Conservation (phyloP, 2,797 vertebrate genomes). For the Chiloscyllium punctatum region DNA sequence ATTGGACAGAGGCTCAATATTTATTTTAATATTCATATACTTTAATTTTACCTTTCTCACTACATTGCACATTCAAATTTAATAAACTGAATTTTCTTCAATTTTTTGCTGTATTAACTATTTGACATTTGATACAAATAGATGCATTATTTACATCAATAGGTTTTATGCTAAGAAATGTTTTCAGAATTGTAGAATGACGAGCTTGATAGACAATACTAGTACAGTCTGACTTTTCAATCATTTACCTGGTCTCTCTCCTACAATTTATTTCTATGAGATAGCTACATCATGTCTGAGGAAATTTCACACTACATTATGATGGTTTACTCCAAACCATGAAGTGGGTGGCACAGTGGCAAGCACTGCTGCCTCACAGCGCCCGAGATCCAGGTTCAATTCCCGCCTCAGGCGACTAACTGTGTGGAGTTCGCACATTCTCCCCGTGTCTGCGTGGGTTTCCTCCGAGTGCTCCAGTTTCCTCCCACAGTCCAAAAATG, state of each 20-base stretch:
- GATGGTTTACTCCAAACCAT: not conserved
- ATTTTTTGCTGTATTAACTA: not conserved
- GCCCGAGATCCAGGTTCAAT: too few species aligned
- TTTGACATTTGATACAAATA: not conserved
- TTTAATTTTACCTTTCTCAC: not conserved
- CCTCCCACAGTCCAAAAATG: too few species aligned
- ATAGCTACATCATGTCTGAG: not conserved
- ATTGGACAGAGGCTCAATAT: not conserved
- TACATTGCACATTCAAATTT: not conserved
- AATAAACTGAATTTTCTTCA: not conserved
- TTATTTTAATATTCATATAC: not conserved
- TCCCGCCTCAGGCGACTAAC: too few species aligned
- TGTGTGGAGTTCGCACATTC: too few species aligned
- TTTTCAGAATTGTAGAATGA: not conserved
- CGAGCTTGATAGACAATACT: not conserved
- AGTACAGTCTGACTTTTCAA: not conserved
- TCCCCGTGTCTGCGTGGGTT: too few species aligned
- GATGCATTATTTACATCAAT: not conserved
- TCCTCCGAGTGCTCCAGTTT: too few species aligned
- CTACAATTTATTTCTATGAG: not conserved
- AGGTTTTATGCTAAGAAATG: not conserved
- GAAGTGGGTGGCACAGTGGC: too few species aligned
- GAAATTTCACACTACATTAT: not conserved
- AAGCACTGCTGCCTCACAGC: too few species aligned
- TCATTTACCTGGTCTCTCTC: not conserved